These are phyloP conservation scores for Microctenopoma steveboyesi DNA, from an alignment of 2,797 vertebrate genomes.

Conservation along the genomic window DNA sequence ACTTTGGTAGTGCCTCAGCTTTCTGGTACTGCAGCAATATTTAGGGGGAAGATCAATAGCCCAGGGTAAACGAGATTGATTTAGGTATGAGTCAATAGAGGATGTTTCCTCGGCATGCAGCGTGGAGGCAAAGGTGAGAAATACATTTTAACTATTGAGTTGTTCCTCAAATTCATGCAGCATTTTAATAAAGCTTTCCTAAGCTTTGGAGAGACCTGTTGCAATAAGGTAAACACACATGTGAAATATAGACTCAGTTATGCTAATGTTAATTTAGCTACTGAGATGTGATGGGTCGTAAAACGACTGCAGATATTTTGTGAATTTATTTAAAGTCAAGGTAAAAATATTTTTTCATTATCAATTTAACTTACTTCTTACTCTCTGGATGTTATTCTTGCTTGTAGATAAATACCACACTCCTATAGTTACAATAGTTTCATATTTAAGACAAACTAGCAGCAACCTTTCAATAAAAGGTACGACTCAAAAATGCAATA, in stretches of 20 bases:
- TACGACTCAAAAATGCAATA: too few species aligned
- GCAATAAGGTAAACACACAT: not conserved
- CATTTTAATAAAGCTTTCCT: not conserved
- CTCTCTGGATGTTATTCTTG: not conserved
- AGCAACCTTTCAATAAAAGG: too few species aligned
- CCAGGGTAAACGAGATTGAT: conserved; percentile 62
- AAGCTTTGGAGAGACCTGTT: not conserved
- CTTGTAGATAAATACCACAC: not conserved
- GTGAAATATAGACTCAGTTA: not conserved
- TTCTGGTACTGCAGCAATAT: conserved; percentile 52
- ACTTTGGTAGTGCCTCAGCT: conserved; percentile 57
- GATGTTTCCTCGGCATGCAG: conserved; percentile 33
- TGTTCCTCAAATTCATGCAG: not conserved
- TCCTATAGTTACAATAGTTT: not conserved
- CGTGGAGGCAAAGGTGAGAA: conserved; percentile 17
- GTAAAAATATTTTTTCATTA: not conserved
- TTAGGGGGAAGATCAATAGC: conserved; percentile 62
- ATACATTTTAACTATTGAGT: conserved; percentile 3
- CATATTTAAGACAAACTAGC: too few species aligned
- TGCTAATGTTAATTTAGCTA: not conserved
- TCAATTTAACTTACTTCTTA: not conserved
- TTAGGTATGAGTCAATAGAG: conserved; percentile 53
- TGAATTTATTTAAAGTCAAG: not conserved
- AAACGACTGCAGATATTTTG: not conserved
- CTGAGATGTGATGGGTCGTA: not conserved